Evolutionary conservation across 2,797 vertebrate genomes (phyloP).

Genomic region (Notamacropus eugenii): DNA sequence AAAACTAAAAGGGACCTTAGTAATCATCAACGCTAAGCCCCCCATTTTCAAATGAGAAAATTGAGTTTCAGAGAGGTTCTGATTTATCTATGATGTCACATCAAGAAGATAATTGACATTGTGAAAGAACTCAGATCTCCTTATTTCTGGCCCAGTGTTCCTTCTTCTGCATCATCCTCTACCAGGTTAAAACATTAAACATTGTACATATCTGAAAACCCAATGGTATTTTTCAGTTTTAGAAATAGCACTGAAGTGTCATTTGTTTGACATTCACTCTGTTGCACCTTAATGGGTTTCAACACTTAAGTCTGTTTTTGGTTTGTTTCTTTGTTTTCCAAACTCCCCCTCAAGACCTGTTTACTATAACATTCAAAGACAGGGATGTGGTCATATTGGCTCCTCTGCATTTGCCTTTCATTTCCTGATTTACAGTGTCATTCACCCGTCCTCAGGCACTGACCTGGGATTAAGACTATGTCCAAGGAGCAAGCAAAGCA

Average conservation of each 20-base stretch:
- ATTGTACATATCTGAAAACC: neutral
- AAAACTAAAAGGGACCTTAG: neutral
- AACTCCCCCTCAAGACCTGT: neutral
- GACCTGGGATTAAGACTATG: neutral
- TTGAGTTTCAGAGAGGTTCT: neutral
- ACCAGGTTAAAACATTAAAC: neutral
- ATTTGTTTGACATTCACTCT: conserved; percentile 68
- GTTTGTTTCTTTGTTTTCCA: neutral
- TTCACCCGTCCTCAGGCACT: neutral
- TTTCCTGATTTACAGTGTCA: neutral
- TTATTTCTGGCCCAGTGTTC: neutral
- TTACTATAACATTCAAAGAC: neutral
- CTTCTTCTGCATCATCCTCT: neutral
- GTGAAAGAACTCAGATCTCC: neutral
- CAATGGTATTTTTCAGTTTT: conserved; percentile 68
- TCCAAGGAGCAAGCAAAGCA: neutral
- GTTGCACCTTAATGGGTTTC: conserved; percentile 2
- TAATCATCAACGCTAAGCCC: neutral
- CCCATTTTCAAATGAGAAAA: neutral
- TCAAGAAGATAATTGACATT: neutral
- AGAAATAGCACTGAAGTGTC: conserved; percentile 65
- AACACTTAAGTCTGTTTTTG: neutral
- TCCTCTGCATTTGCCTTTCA: neutral
- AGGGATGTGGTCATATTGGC: neutral
- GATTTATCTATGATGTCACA: neutral